Evolutionary conservation across 1,140 invertebrate genomes (phyloP).

Genomic region (Diorhabda carinulata): DNA sequence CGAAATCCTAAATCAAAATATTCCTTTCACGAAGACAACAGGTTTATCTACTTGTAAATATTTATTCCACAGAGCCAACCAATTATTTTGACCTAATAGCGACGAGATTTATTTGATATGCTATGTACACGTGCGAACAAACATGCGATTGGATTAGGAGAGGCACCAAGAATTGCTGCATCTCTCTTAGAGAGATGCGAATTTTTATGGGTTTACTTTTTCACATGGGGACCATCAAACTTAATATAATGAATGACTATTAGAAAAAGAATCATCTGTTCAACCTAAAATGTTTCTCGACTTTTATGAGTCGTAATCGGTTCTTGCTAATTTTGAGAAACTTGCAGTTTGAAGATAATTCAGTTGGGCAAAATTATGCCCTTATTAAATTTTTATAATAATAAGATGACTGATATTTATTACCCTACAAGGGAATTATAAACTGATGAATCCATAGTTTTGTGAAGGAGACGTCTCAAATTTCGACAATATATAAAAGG

Average conservation of each 20-base stretch:
- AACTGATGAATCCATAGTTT: constrained; percentile 39
- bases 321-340: constrained; percentile 21
- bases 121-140: background rate
- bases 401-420: constrained; percentile 36
- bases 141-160: background rate
- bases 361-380: constrained; percentile 20
- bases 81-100: too few species aligned
- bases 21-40: too few species aligned
- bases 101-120: too few species aligned
- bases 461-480: constrained; percentile 37
- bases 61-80: too few species aligned
- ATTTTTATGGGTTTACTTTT: constrained; percentile 17
- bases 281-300: constrained; percentile 17
- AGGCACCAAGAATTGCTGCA: constrained; percentile 16
- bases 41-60: too few species aligned
- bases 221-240: too few species aligned
- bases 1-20: too few species aligned
- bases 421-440: constrained; percentile 32
- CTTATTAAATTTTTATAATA: constrained; percentile 34
- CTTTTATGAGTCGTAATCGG: constrained; percentile 23
- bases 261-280: constrained; percentile 21
- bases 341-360: constrained; percentile 26
- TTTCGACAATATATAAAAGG: constrained; percentile 42
- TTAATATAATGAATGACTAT: too few species aligned
- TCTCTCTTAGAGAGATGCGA: constrained; percentile 8